A percentile compares a stretch with the other conserved stretches of the same genome.
phyloP scores from a whole-genome alignment of 2,888 invertebrate genomes.

The Hirtodrosophila alboralis region DNA sequence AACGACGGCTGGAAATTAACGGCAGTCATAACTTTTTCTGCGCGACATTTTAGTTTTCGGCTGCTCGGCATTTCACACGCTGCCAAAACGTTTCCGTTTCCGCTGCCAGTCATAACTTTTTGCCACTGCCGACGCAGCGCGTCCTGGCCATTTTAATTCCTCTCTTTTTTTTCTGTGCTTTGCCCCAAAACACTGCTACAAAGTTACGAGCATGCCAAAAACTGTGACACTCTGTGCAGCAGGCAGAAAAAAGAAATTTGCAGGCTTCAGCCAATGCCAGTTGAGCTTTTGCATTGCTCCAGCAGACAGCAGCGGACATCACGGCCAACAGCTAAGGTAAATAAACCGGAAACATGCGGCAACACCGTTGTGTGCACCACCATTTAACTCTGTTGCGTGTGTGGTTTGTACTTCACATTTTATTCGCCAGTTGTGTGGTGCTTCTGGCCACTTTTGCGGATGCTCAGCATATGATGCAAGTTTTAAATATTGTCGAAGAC shows the following conservation, averaged over 20 bases:
- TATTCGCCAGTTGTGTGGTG: not conserved
- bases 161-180: conserved; percentile 10
- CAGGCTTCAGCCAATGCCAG: conserved; percentile 27
- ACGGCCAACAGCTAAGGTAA: conserved; percentile 45
- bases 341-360: conserved; percentile 61
- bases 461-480: not conserved
- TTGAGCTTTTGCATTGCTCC: conserved; percentile 40
- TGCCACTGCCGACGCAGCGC: conserved; percentile 19
- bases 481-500: conserved; percentile 1
- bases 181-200: conserved; percentile 11
- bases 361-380: conserved; percentile 19
- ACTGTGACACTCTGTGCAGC: conserved; percentile 36
- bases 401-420: not conserved
- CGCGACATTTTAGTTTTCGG: conserved; percentile 70
- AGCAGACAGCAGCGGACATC: conserved; percentile 22
- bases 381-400: conserved; percentile 3
- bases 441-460: not conserved
- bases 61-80: conserved; percentile 70
- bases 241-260: conserved; percentile 26
- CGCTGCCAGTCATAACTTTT: conserved; percentile 68
- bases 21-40: conserved; percentile 67
- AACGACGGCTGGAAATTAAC: conserved; percentile 51
- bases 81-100: conserved; percentile 77
- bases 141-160: not conserved
- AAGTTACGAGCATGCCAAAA: conserved; percentile 56